Evolutionary conservation across 2,888 invertebrate species (phyloP).

Genomic region (Zootermopsis nevadensis): DNA sequence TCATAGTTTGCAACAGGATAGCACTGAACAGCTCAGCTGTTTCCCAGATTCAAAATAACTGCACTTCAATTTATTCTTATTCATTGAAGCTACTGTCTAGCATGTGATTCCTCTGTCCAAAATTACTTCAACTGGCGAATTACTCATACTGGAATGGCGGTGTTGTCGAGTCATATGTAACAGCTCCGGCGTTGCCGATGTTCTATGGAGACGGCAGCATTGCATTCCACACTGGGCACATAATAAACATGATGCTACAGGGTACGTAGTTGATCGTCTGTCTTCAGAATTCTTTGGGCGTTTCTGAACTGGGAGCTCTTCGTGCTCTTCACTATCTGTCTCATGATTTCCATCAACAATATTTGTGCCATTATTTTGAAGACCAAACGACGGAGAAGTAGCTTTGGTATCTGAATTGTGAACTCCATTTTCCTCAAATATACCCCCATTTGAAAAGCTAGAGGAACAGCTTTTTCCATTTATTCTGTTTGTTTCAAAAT

Average conservation of each 20-base stretch:
- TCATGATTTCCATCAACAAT: neutral
- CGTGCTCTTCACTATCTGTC: constrained; percentile 33
- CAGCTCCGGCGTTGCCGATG: constrained; percentile 33
- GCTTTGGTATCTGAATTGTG: neutral
- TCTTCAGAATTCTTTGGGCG: constrained; percentile 50
- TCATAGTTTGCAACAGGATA: neutral
- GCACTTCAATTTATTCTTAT: neutral
- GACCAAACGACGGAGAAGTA: neutral
- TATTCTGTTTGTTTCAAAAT: neutral
- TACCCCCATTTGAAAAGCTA: neutral
- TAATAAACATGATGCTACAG: constrained; percentile 61
- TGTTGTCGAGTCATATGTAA: constrained; percentile 34
- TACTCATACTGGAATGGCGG: constrained; percentile 56
- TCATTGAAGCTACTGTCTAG: constrained; percentile 57
- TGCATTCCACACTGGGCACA: constrained; percentile 65
- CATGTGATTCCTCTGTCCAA: constrained; percentile 66
- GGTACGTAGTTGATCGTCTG: constrained; percentile 36
- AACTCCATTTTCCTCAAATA: neutral
- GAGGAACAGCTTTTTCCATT: neutral
- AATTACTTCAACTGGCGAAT: constrained; percentile 55
- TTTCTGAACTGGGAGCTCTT: constrained; percentile 50
- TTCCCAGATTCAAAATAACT: neutral
- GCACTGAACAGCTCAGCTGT: neutral
- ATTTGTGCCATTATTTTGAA: neutral
- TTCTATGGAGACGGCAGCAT: constrained; percentile 58